Evolutionary conservation across 2,797 vertebrate species (phyloP), one percentile per base, ranked within the genome.

Genomic region (Schizopygopsis pylzovi): DNA sequence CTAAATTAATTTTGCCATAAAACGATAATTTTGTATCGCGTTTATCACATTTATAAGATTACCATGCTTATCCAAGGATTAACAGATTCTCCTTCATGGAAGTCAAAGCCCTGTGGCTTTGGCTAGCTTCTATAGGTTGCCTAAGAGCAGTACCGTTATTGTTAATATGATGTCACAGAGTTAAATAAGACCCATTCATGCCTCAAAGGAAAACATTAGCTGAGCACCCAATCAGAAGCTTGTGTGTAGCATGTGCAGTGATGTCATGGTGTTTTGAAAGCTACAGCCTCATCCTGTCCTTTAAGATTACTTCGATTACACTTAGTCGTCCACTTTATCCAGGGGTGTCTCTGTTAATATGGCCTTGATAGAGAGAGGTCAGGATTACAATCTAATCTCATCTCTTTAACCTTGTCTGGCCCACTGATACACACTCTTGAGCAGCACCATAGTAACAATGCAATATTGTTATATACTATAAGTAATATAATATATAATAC

Each of bases 361-460:
- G 54, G 37, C 33, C 39, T 79, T 79, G 54, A 59, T 8, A 61
- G 20, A 22, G 33, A 7, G 20, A 41, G 20, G 54, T 59, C 54
- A 25, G 18, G 20, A 85, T 61, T 49, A 72, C 28, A 37, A 73
- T 80, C 9, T 63, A 80, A 85, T 81, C 33, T 49, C 68, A 52
- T 25, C 56, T 63, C 20, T 49, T 49, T 81, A 70, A 81, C 65
- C 79, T 56, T 70, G 63, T 39, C 52, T n/a, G 20, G 28, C 39
- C 79, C 61, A 65, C 9, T 33, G 10, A 65, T 22, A 28, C 1
- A 3, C 13, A 37, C 54, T 16, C 12, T 75, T 33, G 9, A 52
- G 9, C 56, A 59, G 56, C 22, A n/a, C 56, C 56, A 59, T 59
- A 59, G n/a, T 15, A 6, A 47, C 47, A 47, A 16, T 25, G 70